Percentiles rank a stretch among this genome's conserved stretches.
phyloP scores from a whole-genome alignment of 2,888 invertebrate species.

The Formica aserva region DNA sequence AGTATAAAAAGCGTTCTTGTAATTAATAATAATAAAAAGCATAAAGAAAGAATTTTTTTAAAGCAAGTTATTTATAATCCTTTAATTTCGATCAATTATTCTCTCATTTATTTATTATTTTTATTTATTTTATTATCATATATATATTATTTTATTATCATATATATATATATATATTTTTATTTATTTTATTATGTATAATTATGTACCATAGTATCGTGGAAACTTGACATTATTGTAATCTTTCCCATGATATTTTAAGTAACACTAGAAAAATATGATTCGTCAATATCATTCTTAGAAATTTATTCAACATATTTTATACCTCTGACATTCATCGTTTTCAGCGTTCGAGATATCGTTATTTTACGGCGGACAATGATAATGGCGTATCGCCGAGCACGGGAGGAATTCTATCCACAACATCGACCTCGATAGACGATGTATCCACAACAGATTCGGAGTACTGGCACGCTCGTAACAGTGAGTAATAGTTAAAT shows the following conservation, averaged over 20 bases:
- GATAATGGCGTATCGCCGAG: slow-evolving; percentile 60
- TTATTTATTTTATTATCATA: too few species aligned
- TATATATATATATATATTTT: too few species aligned
- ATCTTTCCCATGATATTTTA: neutral
- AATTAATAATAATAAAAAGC: neutral
- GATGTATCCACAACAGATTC: slow-evolving; percentile 52
- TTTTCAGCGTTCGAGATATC: slow-evolving; percentile 81
- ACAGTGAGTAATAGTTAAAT: slow-evolving; percentile 61
- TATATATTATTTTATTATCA: too few species aligned
- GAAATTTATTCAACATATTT: neutral
- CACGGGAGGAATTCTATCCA: slow-evolving; percentile 56
- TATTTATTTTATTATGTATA: too few species aligned
- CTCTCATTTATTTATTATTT: too few species aligned
- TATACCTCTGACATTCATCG: slow-evolving; percentile 51
- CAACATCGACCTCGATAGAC: slow-evolving; percentile 58
- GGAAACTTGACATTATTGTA: neutral
- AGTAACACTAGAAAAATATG: neutral
- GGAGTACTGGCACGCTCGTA: slow-evolving; percentile 56
- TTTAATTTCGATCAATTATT: neutral
- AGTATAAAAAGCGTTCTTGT: neutral
- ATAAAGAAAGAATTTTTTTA: neutral
- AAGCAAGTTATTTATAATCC: neutral
- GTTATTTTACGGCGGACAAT: slow-evolving; percentile 72
- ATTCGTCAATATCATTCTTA: neutral
- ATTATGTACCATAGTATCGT: too few species aligned